These are phyloP conservation scores for Cairina moschata DNA, from an alignment of 2,113 vertebrate genomes.

Conservation along the genomic window DNA sequence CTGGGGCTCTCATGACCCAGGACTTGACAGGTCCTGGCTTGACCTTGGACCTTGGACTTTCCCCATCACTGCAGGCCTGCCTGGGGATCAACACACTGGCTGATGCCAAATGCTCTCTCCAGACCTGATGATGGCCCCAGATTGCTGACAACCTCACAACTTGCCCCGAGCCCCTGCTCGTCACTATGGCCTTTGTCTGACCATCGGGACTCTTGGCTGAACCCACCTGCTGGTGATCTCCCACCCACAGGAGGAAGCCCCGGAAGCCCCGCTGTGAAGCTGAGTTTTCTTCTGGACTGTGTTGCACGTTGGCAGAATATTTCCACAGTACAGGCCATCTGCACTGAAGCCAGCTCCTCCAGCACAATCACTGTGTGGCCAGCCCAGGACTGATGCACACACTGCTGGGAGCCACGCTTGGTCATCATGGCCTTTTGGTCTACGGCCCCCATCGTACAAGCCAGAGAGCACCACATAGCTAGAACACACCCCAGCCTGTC, in stretches of 20 bases:
- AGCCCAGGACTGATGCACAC: accelerated
- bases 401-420: neutral
- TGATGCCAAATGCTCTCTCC: neutral
- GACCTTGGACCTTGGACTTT: neutral
- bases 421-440: neutral
- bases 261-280: neutral
- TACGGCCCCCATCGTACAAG: neutral
- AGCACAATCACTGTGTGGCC: neutral
- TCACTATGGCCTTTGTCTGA: neutral
- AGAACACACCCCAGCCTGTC: neutral
- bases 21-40: neutral
- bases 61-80: neutral
- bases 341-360: neutral
- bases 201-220: neutral
- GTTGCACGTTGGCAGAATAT: neutral
- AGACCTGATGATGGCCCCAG: neutral
- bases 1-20: neutral
- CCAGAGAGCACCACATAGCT: no score
- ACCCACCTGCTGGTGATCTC: neutral
- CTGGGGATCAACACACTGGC: neutral
- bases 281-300: neutral
- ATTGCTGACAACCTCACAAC: neutral
- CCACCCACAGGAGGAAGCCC: neutral
- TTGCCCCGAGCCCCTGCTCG: neutral
- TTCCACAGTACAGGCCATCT: accelerated